phyloP scores from a whole-genome alignment of 2,113 vertebrate species.

The Melanocharis versteri region DNA sequence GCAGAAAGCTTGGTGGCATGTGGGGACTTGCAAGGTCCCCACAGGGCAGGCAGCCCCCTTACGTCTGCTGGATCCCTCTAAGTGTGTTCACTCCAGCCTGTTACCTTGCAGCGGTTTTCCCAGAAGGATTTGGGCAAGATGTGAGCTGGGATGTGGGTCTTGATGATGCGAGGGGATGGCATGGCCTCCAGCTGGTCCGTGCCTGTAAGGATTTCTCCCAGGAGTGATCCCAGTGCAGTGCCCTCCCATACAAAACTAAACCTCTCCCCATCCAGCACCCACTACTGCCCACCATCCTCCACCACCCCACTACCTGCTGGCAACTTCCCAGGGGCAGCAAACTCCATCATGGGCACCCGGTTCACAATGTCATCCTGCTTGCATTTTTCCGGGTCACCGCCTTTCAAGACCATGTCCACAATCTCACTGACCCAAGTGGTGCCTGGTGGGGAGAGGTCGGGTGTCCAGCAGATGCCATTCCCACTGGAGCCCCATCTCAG shows the following conservation, averaged over 20 bases:
- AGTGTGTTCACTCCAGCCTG: neutral
- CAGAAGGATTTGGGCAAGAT: conserved; percentile 75
- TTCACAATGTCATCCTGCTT: conserved; percentile 45
- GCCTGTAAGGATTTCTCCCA: conserved; percentile 19
- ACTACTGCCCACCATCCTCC: fast-evolving
- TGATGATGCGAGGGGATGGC: conserved; percentile 66
- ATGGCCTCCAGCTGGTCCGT: conserved; percentile 49
- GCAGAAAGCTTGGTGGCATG: neutral
- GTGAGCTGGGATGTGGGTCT: conserved; percentile 69
- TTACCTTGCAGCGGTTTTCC: conserved; percentile 77
- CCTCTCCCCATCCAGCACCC: neutral
- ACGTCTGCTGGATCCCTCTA: neutral
- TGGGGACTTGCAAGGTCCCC: neutral
- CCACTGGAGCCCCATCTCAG: fast-evolving
- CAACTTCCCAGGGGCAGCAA: neutral
- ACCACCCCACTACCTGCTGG: neutral
- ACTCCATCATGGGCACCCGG: conserved; percentile 72
- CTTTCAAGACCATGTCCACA: conserved; percentile 66
- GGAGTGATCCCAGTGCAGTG: fast-evolving
- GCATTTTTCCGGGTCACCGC: conserved; percentile 48
- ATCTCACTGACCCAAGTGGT: conserved; percentile 78
- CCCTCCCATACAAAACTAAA: neutral
- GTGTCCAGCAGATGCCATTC: fast-evolving
- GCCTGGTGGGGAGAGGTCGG: neutral
- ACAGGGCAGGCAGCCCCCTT: fast-evolving